Percentiles rank a stretch among this genome's conserved stretches.
phyloP scores from a whole-genome alignment of 2,888 invertebrate species.

The Gymnocheta viridis region DNA sequence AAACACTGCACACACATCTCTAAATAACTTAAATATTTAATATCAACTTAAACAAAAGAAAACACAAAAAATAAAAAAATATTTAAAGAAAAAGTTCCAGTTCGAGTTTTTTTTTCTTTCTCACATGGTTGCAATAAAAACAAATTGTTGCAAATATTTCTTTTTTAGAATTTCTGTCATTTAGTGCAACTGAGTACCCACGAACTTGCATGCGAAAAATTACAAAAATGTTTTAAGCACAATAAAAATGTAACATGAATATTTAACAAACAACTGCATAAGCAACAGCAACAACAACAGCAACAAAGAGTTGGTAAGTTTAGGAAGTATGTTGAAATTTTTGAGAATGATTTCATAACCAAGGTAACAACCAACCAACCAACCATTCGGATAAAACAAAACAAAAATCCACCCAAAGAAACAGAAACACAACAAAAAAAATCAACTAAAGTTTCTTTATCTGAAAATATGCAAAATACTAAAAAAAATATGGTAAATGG shows the following conservation, averaged over 20 bases:
- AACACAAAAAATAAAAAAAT: slow-evolving; percentile 17
- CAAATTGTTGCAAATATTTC: slow-evolving; percentile 24
- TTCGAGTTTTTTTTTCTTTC: not conserved
- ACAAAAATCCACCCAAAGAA: slow-evolving; percentile 17
- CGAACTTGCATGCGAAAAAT: slow-evolving; percentile 44
- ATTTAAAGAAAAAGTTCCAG: slow-evolving; percentile 4
- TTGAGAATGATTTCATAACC: slow-evolving; percentile 51
- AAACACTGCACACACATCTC: not conserved
- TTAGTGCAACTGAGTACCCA: slow-evolving; percentile 20
- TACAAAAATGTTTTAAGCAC: slow-evolving; percentile 2
- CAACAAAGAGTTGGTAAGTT: slow-evolving; percentile 25
- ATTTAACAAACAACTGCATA: slow-evolving; percentile 32
- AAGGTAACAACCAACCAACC: too few species aligned
- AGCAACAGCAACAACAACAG: slow-evolving; percentile 5
- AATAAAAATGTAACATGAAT: slow-evolving; percentile 47
- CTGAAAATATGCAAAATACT: slow-evolving; percentile 39
- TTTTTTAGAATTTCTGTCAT: slow-evolving; percentile 29
- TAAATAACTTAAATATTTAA: slow-evolving; percentile 34
- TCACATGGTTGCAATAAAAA: not conserved
- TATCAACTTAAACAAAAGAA: slow-evolving; percentile 21
- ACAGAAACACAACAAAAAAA: not conserved
- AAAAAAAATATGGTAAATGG: slow-evolving; percentile 6
- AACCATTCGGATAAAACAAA: slow-evolving; percentile 34
- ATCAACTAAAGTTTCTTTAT: slow-evolving; percentile 32
- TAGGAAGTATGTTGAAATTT: slow-evolving; percentile 50